Conservation (phyloP, 1,140 invertebrate species). For the Sycophaga agraensis region DNA sequence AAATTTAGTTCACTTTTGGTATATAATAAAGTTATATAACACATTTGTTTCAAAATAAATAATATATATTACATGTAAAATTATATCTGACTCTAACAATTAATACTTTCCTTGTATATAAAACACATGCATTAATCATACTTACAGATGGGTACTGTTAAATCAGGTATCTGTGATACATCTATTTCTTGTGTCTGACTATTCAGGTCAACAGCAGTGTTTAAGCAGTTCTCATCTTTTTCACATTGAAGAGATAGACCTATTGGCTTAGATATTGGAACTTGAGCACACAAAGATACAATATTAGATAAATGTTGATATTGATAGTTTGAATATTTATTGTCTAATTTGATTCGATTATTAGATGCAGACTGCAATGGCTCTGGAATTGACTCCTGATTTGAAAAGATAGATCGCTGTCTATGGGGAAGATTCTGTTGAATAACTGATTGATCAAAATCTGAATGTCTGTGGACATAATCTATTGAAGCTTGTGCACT, state of each 20-base stretch:
- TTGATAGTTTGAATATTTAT: conserved; percentile 24
- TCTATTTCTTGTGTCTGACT: conserved; percentile 37
- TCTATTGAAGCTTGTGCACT: conserved; percentile 20
- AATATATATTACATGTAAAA: background rate
- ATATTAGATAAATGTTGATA: conserved; percentile 38
- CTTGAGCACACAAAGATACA: conserved; percentile 33
- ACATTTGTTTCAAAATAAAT: too few species aligned
- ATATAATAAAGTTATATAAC: too few species aligned
- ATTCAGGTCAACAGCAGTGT: conserved; percentile 36
- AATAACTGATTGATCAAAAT: conserved; percentile 35
- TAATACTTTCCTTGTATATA: too few species aligned
- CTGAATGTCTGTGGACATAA: conserved; percentile 41
- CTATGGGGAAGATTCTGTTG: conserved; percentile 37
- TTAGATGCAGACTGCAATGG: conserved; percentile 31
- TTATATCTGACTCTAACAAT: too few species aligned
- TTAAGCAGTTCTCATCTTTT: conserved; percentile 37
- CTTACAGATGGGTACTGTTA: conserved; percentile 47
- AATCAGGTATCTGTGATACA: conserved; percentile 35
- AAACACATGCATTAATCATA: too few species aligned
- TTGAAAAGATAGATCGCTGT: conserved; percentile 30
- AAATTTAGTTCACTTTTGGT: too few species aligned
- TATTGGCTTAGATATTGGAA: conserved; percentile 45
- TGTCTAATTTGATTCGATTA: conserved; percentile 28
- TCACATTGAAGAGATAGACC: conserved; percentile 49
- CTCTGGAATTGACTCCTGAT: conserved; percentile 34